Conservation (phyloP, 2,797 vertebrate species). For the Nothura maculosa region DNA sequence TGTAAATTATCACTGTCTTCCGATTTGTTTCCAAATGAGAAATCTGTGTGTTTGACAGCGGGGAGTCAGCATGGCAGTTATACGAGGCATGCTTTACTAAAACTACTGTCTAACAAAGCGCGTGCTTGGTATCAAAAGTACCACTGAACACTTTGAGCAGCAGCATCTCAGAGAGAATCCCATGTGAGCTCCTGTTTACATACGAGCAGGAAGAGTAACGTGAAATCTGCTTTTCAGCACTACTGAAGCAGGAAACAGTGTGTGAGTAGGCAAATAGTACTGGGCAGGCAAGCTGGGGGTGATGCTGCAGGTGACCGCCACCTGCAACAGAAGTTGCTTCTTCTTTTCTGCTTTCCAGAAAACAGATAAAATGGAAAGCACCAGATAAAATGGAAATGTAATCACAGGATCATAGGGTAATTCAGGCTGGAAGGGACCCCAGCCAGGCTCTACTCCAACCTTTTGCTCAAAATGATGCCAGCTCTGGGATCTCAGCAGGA, state of each 20-base stretch:
- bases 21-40: not conserved
- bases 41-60: not conserved
- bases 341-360: not conserved
- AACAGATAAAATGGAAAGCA: not conserved
- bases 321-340: not conserved
- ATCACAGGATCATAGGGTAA: not conserved
- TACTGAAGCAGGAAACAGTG: not conserved
- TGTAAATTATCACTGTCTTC: not conserved
- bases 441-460: no score
- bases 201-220: not conserved
- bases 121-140: not conserved
- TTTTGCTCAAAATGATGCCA: rapidly evolving
- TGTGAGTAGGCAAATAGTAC: not conserved
- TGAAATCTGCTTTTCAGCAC: not conserved
- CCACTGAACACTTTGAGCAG: not conserved
- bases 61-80: not conserved
- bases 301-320: not conserved
- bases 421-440: not conserved
- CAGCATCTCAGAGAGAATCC: not conserved
- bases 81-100: not conserved
- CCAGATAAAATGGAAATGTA: not conserved
- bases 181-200: rapidly evolving
- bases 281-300: not conserved
- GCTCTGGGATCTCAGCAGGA: not conserved
- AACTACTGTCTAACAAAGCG: not conserved